Evolutionary conservation across 2,113 vertebrate species (phyloP).

Genomic region (Dicentrarchus labrax): DNA sequence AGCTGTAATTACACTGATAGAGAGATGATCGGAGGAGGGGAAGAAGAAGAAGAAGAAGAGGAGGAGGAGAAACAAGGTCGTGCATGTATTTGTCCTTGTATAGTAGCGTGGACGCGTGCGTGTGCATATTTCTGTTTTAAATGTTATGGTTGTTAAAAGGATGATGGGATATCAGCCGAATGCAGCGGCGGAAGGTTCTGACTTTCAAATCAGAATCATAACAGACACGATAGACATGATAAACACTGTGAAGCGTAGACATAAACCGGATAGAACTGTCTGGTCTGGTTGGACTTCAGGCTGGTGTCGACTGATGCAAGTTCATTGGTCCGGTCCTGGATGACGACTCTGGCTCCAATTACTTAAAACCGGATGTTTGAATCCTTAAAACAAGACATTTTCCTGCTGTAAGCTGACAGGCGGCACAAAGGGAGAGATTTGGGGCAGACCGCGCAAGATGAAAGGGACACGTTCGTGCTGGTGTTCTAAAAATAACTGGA

Average conservation of each 20-base stretch:
- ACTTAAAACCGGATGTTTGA: no score
- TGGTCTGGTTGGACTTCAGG: no score
- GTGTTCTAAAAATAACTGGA: no score
- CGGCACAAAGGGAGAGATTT: no score
- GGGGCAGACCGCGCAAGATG: no score
- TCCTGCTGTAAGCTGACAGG: no score
- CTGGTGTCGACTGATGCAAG: no score
- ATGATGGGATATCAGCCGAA: conserved; percentile 28
- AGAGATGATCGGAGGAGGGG: conserved; percentile 69
- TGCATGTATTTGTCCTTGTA: conserved; percentile 68
- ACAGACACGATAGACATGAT: conserved; percentile 5
- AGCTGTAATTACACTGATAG: conserved; percentile 78
- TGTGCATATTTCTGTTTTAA: conserved; percentile 49
- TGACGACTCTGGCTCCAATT: no score
- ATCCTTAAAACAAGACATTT: no score
- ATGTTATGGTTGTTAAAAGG: conserved; percentile 15
- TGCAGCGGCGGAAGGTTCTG: conserved; percentile 2
- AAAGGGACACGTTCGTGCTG: no score
- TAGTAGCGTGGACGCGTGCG: background rate
- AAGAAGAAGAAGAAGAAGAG: conserved; percentile 31
- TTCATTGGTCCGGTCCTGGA: no score
- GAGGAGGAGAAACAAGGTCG: conserved; percentile 72
- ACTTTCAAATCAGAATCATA: conserved; percentile 44
- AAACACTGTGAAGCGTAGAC: background rate
- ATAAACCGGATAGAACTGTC: background rate